Conservation (phyloP, 2,888 invertebrate genomes). For the Gari tellinella region DNA sequence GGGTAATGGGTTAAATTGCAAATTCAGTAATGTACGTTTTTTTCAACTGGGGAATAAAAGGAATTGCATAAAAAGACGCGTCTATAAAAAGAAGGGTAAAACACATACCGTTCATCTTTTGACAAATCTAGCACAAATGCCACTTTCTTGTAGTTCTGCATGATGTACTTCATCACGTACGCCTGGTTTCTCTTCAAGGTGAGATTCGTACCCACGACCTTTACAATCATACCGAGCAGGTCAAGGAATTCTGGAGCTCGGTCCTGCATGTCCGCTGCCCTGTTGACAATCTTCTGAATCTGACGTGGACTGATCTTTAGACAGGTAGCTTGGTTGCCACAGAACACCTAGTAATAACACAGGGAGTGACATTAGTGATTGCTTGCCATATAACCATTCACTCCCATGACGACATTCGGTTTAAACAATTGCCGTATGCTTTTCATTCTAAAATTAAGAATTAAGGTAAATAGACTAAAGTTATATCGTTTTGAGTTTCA, state of each 20-base stretch:
- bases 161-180: constrained; percentile 84
- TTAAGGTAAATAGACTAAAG: too few species aligned
- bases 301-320: constrained; percentile 82
- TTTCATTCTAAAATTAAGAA: too few species aligned
- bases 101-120: constrained; percentile 75
- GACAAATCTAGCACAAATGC: constrained; percentile 81
- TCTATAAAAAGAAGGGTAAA: too few species aligned
- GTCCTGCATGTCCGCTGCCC: constrained; percentile 81
- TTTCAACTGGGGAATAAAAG: too few species aligned
- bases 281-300: constrained; percentile 81
- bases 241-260: constrained; percentile 82
- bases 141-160: constrained; percentile 83
- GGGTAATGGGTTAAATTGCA: too few species aligned
- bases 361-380: too few species aligned
- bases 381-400: too few species aligned
- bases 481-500: too few species aligned
- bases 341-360: constrained; percentile 76
- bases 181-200: constrained; percentile 84
- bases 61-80: too few species aligned
- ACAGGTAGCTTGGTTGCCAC: constrained; percentile 82
- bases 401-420: too few species aligned
- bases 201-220: constrained; percentile 81
- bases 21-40: too few species aligned
- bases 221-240: constrained; percentile 81
- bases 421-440: too few species aligned